Evolutionary conservation across 1,140 invertebrate genomes (phyloP), one percentile per base, ranked within the genome.

Genomic region (Asobara japonica): DNA sequence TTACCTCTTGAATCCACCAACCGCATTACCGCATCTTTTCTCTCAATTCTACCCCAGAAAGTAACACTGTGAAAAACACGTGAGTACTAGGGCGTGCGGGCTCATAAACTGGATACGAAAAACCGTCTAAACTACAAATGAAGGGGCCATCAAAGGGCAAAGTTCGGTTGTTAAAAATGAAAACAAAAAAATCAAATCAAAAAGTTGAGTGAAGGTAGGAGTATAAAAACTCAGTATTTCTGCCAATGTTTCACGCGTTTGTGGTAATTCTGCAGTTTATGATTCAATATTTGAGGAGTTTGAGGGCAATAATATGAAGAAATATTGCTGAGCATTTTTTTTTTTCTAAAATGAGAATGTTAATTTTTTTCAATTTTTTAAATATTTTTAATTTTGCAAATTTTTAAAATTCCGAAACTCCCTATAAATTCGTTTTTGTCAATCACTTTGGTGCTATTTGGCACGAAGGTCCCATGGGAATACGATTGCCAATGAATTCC

Each of bases 1-100:
- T 65, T 71, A 65, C 61, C 60, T 71, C 69, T 65, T 62, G 69
- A 71, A 65, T 71, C 29, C 45, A 51, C 62, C 64, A 65, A 71
- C 69, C 20, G 33, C 62, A 71, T 71, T 71, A 71, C 62, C 51
- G 8, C 51, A 22, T 20, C 27, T 56, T 38, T 65, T 18, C 27
- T 45, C 61, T 22, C 38, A 22, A 20, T 27, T 16, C 25, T 65
- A 51, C 56, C 27, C 22, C 51, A 27, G 60, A 16, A 20, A 11
- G 5, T 10, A 36, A 10, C n/a, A n/a, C n/a, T n/a, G 62, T 65
- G 64, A 71, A 65, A 33, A 71, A 65, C 36, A 60, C 38, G 29
- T 65, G 51, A 56, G 51, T 56, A 27, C 41, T 16, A 61, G 38
- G 60, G 27, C 69, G 33, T 48, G 61, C 48, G 27, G 65, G 65